Base-by-base conservation (phyloP, 2,888 invertebrate species). In the Synergus gifuensis region DNA sequence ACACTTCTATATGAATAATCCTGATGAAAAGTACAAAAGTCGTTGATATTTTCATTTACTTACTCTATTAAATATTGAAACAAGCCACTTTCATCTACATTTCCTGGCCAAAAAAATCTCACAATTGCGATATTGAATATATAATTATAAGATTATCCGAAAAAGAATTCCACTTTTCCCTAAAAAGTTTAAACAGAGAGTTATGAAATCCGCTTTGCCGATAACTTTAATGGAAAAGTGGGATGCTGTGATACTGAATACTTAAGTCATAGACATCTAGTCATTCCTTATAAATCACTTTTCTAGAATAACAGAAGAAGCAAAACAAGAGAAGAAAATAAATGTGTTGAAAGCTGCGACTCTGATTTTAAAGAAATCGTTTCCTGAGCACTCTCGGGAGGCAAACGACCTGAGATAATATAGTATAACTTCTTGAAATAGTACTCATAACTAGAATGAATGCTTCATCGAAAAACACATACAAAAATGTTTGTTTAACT, bases 371-470 rank as follows among this genome's bases (percentile, higher is more conserved):
- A 66, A 36, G 18, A 11, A 66, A 40, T 42, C 42, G 42, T n/a
- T 14, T 16, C n/a, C 40, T 67, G 22, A 16, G 8, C 22, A 22
- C 12, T 67, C 12, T 67, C 18, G 14, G 12, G 44, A 69, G 28
- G 46, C 22, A 69, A 46, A 46, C n/a, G 54, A 5, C 67, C 5
- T 46, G 67, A 69, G 18, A 46, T 69, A 69, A 46, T 69, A 46
- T 67, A 67, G 62, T 4, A 28, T 36, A 63, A 63, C 67, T 69
- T 69, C 28, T 69, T 11, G 22, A 49, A 69, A 69, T 12, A 42
- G 40, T 18, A 16, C 18, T 22, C 18, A 44, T 22, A 67, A 67
- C 16, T 69, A 16, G 49, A 69, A 28, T 49, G 18, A 46, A 46
- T 28, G 5, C 28, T 28, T 49, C 28, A 69, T 69, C 1, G 28